These are phyloP conservation scores for Saccostrea cuccullata DNA, from an alignment of 1,140 invertebrate species.

Conservation along the genomic window DNA sequence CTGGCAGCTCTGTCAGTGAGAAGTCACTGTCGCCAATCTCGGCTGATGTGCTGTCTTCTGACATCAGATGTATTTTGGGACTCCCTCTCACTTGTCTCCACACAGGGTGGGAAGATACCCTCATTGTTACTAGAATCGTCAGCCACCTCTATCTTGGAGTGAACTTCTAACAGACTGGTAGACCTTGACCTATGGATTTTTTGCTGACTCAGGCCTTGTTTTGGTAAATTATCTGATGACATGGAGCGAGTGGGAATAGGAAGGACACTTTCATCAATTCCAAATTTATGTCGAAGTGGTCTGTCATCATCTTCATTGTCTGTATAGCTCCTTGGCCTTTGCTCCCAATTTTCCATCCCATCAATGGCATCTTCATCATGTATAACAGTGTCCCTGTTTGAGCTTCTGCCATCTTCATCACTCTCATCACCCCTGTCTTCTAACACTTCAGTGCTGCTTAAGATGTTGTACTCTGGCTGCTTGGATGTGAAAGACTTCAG, in stretches of 20 bases:
- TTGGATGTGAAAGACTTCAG: conserved; percentile 49
- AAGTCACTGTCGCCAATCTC: conserved; percentile 29
- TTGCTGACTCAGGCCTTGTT: conserved; percentile 43
- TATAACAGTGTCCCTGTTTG: not conserved
- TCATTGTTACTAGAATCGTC: conserved; percentile 60
- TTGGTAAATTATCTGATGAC: conserved; percentile 64
- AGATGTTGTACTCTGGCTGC: conserved; percentile 48
- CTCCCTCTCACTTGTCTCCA: conserved; percentile 27
- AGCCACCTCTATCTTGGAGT: conserved; percentile 24
- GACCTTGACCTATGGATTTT: conserved; percentile 65
- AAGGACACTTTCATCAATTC: conserved; percentile 64
- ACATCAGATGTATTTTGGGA: conserved; percentile 5
- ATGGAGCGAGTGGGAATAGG: conserved; percentile 61
- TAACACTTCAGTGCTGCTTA: conserved; percentile 35
- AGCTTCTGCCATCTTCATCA: conserved; percentile 31
- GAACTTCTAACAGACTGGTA: conserved; percentile 65
- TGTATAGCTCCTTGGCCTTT: not conserved
- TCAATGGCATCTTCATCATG: conserved; percentile 6
- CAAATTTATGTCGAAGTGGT: conserved; percentile 63
- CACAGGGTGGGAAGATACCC: conserved; percentile 68
- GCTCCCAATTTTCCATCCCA: not conserved
- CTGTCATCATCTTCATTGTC: conserved; percentile 55
- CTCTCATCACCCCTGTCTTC: conserved; percentile 10
- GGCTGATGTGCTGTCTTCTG: not conserved
- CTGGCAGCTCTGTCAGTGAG: not conserved